These are phyloP conservation scores for Boloria selene DNA, from an alignment of 2,888 invertebrate species.

Conservation along the genomic window DNA sequence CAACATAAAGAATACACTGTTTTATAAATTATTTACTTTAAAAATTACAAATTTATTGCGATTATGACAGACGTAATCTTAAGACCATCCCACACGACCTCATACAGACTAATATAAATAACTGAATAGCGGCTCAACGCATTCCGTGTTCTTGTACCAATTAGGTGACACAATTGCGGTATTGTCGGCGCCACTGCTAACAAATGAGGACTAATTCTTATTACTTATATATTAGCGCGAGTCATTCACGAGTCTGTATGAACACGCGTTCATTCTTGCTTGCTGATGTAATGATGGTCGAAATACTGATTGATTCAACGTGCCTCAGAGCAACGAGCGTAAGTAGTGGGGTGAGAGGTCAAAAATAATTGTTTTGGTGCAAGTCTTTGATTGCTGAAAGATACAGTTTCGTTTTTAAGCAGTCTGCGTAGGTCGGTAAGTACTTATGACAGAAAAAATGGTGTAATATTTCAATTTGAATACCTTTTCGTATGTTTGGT, in stretches of 20 bases:
- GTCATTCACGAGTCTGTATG: background rate
- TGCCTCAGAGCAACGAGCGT: background rate
- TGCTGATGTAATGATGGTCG: constrained; percentile 2
- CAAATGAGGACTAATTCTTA: background rate
- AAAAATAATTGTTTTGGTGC: background rate
- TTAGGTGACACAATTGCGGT: constrained; percentile 19
- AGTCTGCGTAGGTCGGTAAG: no score
- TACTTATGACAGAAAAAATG: no score
- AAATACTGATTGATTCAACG: background rate
- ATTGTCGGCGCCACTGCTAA: background rate
- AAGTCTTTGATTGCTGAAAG: background rate
- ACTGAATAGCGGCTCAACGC: background rate
- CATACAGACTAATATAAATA: background rate
- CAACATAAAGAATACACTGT: no score
- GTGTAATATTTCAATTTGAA: no score
- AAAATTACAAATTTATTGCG: no score
- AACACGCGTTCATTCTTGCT: background rate
- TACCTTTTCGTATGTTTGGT: no score
- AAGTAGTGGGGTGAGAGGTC: background rate
- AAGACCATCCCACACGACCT: background rate
- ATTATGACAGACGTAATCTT: no score
- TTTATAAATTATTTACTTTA: no score
- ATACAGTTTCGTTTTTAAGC: no score
- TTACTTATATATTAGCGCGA: no score
- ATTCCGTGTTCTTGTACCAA: background rate